Evolutionary conservation across 2,797 vertebrate genomes (phyloP).

Genomic region (Catostomus latipinnis): DNA sequence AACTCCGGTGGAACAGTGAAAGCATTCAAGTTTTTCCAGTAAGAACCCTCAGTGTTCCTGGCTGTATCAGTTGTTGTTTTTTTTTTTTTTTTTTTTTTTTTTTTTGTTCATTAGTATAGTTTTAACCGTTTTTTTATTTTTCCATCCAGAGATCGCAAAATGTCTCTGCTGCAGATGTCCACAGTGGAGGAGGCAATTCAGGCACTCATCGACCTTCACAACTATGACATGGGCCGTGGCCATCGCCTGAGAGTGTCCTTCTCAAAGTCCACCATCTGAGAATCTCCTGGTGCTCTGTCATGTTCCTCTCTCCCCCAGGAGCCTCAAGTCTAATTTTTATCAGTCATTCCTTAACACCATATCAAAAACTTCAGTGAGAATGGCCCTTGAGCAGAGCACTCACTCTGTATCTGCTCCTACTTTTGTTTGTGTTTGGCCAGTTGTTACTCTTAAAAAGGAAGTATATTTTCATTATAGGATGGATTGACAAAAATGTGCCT

Average conservation of each 20-base stretch:
- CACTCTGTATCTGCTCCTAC: constrained; percentile 18
- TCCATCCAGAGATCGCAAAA: constrained; percentile 91
- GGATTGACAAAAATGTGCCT: constrained; percentile 88
- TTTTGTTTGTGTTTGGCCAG: constrained; percentile 76
- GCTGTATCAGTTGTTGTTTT: neutral
- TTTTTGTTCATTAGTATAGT: neutral
- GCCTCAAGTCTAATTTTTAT: constrained; percentile 64
- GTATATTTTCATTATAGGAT: constrained; percentile 76
- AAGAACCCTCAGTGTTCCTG: constrained; percentile 70
- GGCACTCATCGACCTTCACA: constrained; percentile 96
- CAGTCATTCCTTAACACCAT: constrained; percentile 63
- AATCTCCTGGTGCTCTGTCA: constrained; percentile 14
- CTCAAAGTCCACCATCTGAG: constrained; percentile 98
- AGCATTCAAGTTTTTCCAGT: constrained; percentile 99
- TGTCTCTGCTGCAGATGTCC: constrained; percentile 98
- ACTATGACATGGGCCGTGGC: constrained; percentile 97
- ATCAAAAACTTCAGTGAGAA: constrained; percentile 36
- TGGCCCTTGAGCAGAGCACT: constrained; percentile 6
- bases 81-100: neutral
- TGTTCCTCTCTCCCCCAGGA: constrained; percentile 26
- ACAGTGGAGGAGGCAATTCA: constrained; percentile 98
- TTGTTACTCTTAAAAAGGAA: constrained; percentile 73
- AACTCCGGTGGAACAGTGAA: constrained; percentile 96
- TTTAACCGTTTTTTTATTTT: neutral
- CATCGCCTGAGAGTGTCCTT: constrained; percentile 99